Conservation (phyloP, 2,113 vertebrate species). For the Leucoraja erinaceus region DNA sequence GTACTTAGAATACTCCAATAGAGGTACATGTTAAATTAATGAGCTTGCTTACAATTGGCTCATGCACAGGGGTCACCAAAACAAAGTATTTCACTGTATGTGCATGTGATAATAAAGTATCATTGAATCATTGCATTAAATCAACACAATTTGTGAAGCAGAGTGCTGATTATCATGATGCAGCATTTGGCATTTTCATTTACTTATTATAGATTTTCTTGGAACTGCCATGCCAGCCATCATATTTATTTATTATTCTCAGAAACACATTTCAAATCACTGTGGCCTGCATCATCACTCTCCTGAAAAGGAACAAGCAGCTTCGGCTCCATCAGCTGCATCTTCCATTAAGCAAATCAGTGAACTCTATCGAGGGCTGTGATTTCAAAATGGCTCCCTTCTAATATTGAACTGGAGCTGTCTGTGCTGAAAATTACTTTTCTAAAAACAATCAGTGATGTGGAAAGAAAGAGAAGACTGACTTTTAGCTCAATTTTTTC, state of each 20-base stretch:
- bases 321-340: neutral
- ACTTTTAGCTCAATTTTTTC: neutral
- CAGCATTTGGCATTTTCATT: neutral
- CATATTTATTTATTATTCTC: neutral
- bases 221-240: neutral
- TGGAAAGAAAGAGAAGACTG: neutral
- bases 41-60: neutral
- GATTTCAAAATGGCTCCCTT: neutral
- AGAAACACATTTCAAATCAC: neutral
- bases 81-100: too few relatives aligned
- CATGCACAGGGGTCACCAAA: neutral
- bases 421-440: neutral
- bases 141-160: neutral
- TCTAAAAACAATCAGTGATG: neutral
- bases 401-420: neutral
- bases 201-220: neutral
- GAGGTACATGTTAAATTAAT: neutral
- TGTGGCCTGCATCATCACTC: neutral
- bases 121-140: too few relatives aligned
- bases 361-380: neutral
- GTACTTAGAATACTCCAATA: neutral
- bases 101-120: too few relatives aligned
- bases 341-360: neutral
- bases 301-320: neutral
- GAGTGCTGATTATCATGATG: neutral